Evolutionary conservation across 2,888 invertebrate species (phyloP).

Genomic region (Drosophila seclusa): DNA sequence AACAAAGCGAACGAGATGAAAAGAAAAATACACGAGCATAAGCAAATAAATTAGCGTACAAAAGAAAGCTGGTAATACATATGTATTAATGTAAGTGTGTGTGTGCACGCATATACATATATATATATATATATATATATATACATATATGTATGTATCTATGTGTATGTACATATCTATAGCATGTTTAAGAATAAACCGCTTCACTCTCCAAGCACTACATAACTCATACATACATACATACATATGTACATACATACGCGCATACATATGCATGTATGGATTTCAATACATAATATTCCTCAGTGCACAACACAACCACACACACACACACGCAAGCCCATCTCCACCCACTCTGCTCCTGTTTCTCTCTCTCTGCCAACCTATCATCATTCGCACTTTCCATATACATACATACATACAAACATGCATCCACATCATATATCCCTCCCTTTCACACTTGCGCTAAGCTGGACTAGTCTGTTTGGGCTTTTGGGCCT

Average conservation of each 20-base stretch:
- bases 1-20: constrained; percentile 48
- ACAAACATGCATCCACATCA: background rate
- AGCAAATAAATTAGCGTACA: constrained; percentile 66
- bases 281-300: constrained; percentile 34
- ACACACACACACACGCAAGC: constrained; percentile 2
- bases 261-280: constrained; percentile 9
- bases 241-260: background rate
- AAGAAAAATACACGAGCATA: constrained; percentile 39
- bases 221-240: constrained; percentile 1
- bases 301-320: constrained; percentile 19
- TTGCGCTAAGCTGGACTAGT: constrained; percentile 26
- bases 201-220: constrained; percentile 20
- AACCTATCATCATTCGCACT: constrained; percentile 3
- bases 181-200: constrained; percentile 27
- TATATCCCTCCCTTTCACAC: constrained; percentile 11
- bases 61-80: constrained; percentile 43
- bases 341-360: constrained; percentile 2
- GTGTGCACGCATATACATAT: background rate
- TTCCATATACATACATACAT: constrained; percentile 1
- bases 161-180: constrained; percentile 3
- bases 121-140: background rate
- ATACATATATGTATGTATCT: background rate
- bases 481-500: constrained; percentile 22
- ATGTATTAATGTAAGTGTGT: constrained; percentile 11
- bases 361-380: constrained; percentile 2